Evolutionary conservation across 92 coral and sea anemone genomes (phyloP).

Genomic region (Desmophyllum pertusum): DNA sequence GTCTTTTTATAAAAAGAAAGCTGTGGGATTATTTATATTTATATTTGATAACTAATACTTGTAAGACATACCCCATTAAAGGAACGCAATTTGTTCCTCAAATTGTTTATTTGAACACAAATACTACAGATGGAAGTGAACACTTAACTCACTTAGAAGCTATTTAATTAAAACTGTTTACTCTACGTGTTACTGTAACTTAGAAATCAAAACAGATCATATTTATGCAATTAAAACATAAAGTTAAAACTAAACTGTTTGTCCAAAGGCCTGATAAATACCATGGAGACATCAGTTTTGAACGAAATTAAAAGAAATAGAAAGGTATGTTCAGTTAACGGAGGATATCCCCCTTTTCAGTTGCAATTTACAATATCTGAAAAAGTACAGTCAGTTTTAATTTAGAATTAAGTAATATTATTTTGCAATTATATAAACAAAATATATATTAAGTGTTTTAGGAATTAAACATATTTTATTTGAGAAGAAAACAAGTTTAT

Average conservation of each 20-base stretch:
- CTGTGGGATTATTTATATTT: not conserved
- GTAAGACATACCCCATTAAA: not conserved
- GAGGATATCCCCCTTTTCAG: no score
- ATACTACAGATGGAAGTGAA: not conserved
- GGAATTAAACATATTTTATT: not conserved
- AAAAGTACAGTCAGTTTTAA: not conserved
- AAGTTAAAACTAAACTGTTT: not conserved
- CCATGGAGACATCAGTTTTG: not conserved
- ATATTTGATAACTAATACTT: conserved; percentile 2
- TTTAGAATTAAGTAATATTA: not conserved
- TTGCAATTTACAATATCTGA: not conserved
- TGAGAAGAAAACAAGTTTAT: not conserved
- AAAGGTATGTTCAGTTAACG: not conserved
- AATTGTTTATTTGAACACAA: conserved; percentile 18
- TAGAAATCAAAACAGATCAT: not conserved
- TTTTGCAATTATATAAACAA: not conserved
- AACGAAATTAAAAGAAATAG: not conserved
- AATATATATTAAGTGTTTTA: not conserved
- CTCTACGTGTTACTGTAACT: not conserved
- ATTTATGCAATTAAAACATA: not conserved
- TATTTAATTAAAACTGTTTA: not conserved
- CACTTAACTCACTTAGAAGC: not conserved
- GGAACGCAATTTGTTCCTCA: not conserved
- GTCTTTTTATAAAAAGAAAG: not conserved
- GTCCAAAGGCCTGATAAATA: not conserved